A percentile compares a stretch with the other conserved stretches of the same genome.
These are phyloP conservation scores for Nomada flava DNA, from an alignment of 2,888 invertebrate genomes.

Conservation along the genomic window DNA sequence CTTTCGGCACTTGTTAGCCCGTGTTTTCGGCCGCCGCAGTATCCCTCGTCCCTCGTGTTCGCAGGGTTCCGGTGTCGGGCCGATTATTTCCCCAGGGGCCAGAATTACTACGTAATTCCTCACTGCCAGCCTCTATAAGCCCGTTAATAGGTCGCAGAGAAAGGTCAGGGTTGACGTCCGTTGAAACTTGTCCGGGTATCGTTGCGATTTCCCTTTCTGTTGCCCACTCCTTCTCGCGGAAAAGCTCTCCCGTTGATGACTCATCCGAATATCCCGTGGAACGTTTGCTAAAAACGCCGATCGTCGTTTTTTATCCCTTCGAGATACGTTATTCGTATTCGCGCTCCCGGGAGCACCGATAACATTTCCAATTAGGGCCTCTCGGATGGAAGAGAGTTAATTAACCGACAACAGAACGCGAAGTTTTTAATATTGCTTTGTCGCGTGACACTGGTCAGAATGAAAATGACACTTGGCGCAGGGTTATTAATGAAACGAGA, in stretches of 20 bases:
- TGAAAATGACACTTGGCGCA: constrained; percentile 57
- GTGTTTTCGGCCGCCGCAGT: constrained; percentile 11
- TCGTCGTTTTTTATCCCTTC: constrained; percentile 3
- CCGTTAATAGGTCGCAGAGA: constrained; percentile 47
- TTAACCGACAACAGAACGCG: constrained; percentile 40
- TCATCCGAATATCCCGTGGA: constrained; percentile 33
- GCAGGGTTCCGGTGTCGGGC: constrained; percentile 37
- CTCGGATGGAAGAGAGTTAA: constrained; percentile 16
- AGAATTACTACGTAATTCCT: constrained; percentile 50
- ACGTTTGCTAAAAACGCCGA: constrained; percentile 23
- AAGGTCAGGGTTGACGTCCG: constrained; percentile 64
- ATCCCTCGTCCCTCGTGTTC: constrained; percentile 26
- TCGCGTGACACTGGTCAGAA: constrained; percentile 38
- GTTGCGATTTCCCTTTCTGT: background rate
- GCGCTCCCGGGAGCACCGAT: background rate
- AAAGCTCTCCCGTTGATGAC: constrained; percentile 40
- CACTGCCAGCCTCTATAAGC: background rate
- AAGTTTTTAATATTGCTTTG: constrained; percentile 42
- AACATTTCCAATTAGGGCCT: constrained; percentile 7
- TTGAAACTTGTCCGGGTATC: constrained; percentile 58
- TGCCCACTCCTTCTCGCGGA: background rate
- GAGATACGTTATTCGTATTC: constrained; percentile 3
- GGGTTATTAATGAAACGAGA: constrained; percentile 72
- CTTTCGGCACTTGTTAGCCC: constrained; percentile 20
- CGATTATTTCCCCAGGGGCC: constrained; percentile 53